Evolutionary conservation across 2,113 vertebrate genomes (phyloP).

Genomic region (Axis porcinus): DNA sequence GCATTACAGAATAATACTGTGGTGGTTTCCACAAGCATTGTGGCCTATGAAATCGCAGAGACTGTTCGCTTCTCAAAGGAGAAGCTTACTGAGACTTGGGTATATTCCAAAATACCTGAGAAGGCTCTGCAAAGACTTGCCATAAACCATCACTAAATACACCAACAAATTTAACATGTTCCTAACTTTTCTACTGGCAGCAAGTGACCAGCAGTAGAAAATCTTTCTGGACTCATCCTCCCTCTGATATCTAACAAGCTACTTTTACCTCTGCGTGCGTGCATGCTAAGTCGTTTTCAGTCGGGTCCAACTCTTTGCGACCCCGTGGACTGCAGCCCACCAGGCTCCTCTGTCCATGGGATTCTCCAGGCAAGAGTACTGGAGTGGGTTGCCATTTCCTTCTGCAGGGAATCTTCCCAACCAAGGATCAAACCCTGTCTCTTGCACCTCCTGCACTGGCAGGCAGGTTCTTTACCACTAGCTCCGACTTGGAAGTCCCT

Average conservation of each 20-base stretch:
- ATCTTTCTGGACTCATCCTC: not conserved
- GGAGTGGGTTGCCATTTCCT: not conserved
- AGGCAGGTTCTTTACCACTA: not conserved
- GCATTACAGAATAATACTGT: not conserved
- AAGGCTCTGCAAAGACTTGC: not conserved
- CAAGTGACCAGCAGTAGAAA: not conserved
- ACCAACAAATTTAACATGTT: not conserved
- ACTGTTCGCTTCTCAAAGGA: not conserved
- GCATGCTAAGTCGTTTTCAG: not conserved
- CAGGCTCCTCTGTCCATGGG: not conserved
- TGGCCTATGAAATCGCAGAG: not conserved
- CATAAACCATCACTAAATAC: not conserved
- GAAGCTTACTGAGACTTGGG: not conserved
- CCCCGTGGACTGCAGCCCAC: not conserved
- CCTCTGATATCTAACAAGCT: not conserved
- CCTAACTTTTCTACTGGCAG: not conserved
- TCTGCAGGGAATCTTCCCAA: not conserved
- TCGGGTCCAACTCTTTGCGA: not conserved
- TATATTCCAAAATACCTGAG: not conserved
- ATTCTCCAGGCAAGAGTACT: not conserved
- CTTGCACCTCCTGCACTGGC: not conserved
- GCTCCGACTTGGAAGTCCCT: not conserved
- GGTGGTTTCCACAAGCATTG: not conserved
- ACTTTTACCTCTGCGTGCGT: not conserved
- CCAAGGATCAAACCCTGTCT: not conserved